These are phyloP conservation scores for Pangasianodon hypophthalmus DNA, from an alignment of 2,113 vertebrate genomes.

Conservation along the genomic window DNA sequence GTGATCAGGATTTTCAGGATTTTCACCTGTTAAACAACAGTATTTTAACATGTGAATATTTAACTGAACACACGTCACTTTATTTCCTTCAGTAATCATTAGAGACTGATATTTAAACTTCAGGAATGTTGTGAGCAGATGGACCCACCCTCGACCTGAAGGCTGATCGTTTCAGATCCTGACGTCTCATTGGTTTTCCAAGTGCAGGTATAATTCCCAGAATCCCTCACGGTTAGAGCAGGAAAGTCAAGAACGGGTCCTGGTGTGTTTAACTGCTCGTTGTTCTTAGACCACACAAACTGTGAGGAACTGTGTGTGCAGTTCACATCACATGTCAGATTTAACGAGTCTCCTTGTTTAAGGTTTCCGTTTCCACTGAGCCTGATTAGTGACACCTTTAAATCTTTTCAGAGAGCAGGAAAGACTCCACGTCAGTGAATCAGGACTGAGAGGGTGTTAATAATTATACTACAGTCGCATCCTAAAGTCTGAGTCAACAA, in stretches of 20 bases:
- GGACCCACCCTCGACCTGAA: neutral
- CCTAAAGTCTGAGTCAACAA: too few species aligned
- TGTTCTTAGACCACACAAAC: too few species aligned
- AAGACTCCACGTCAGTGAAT: neutral
- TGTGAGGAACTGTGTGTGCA: neutral
- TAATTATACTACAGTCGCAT: neutral
- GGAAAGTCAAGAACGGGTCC: neutral
- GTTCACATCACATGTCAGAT: too few species aligned
- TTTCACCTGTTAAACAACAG: neutral
- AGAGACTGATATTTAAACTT: neutral
- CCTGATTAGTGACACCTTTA: too few species aligned
- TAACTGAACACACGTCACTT: neutral
- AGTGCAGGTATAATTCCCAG: constrained; percentile 18
- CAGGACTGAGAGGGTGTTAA: neutral
- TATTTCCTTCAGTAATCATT: neutral
- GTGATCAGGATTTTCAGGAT: too few species aligned
- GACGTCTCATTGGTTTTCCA: neutral
- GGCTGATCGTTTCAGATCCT: neutral
- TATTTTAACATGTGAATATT: neutral
- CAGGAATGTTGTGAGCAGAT: neutral
- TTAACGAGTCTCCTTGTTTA: constrained; percentile 8
- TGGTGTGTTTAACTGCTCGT: too few species aligned
- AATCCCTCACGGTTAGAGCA: too few species aligned
- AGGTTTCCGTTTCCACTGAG: neutral
- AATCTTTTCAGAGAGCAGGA: too few species aligned